Conservation (phyloP, 30 jellyfish, hydroid and myxozoan genomes). For the Turritopsis dohrnii region DNA sequence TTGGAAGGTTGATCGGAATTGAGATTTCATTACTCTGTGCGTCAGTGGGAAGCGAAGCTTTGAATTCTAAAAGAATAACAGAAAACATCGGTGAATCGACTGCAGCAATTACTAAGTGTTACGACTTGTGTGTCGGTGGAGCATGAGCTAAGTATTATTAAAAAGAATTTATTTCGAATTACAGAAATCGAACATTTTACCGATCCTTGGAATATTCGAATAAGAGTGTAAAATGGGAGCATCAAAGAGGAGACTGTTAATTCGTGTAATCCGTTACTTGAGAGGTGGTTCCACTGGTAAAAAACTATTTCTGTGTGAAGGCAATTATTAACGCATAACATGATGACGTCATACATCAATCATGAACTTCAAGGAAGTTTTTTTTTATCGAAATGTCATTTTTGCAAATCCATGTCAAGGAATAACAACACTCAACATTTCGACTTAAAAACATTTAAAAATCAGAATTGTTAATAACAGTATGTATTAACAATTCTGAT, state of each 20-base stretch:
- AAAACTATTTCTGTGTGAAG: not conserved
- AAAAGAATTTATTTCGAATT: too few relatives aligned
- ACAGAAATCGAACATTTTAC: too few relatives aligned
- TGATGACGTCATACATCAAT: not conserved
- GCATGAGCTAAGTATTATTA: too few relatives aligned
- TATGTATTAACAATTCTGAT: not conserved
- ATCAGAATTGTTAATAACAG: not conserved
- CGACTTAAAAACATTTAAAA: not conserved
- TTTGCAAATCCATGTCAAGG: not conserved
- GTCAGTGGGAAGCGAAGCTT: constrained; percentile 92
- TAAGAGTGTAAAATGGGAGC: too few relatives aligned
- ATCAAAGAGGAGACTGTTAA: too few relatives aligned
- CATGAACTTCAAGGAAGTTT: constrained; percentile 3
- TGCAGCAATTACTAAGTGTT: too few relatives aligned
- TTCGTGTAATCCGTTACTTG: not conserved
- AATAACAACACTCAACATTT: constrained; percentile 8
- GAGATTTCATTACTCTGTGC: constrained; percentile 85
- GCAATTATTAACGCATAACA: constrained; percentile 13
- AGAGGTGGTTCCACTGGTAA: not conserved
- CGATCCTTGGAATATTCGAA: too few relatives aligned
- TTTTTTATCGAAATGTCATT: constrained; percentile 8
- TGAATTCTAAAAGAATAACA: constrained; percentile 53
- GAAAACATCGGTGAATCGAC: not conserved
- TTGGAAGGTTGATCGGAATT: constrained; percentile 66
- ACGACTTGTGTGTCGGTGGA: too few relatives aligned